phyloP scores from a whole-genome alignment of 2,113 vertebrate species.

The Phyllostomus discolor region DNA sequence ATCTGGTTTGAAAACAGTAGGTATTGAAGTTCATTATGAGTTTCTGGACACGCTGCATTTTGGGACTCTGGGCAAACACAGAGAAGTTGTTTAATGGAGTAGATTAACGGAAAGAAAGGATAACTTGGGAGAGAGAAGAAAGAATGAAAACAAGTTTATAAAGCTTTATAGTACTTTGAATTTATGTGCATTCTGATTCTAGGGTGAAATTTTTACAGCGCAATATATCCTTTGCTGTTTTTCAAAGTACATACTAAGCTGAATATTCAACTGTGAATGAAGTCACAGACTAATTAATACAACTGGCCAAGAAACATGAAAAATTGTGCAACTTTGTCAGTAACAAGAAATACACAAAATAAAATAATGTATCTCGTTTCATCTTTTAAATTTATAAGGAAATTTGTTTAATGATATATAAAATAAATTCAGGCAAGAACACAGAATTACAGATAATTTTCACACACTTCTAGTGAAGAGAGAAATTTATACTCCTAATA shows the following conservation, averaged over 20 bases:
- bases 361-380: not conserved
- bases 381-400: not conserved
- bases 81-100: not conserved
- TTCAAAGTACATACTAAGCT: not conserved
- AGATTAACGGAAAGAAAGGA: not conserved
- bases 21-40: not conserved
- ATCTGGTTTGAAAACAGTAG: not conserved
- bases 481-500: not conserved
- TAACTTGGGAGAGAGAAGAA: not conserved
- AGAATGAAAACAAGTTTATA: not conserved
- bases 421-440: not conserved
- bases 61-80: not conserved
- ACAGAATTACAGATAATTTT: not conserved
- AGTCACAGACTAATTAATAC: not conserved
- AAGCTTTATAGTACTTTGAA: not conserved
- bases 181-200: not conserved
- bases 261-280: not conserved
- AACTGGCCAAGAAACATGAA: not conserved
- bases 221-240: not conserved
- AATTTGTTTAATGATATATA: not conserved
- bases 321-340: not conserved
- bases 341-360: not conserved
- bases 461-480: not conserved
- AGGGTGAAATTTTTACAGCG: not conserved
- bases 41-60: not conserved